Base-by-base conservation (phyloP, 2,797 vertebrate genomes). In the Sebastes iracundus region DNA sequence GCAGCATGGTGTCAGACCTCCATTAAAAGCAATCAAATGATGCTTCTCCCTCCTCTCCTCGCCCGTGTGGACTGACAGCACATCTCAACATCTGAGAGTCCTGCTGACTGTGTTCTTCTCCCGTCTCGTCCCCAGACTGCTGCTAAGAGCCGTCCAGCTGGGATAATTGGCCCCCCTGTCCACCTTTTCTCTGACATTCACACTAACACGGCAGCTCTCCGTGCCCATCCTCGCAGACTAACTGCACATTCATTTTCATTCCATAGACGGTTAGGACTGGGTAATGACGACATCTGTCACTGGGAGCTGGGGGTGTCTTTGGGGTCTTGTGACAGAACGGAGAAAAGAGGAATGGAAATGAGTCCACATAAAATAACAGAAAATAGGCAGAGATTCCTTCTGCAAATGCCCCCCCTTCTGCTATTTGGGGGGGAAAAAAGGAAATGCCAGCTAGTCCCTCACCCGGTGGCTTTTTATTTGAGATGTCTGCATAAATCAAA, bases 91-190 rank as follows among this genome's bases (percentile, higher is more conserved):
- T 93, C 83, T 85, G 33, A 91, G 77, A 68, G 60, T 80, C 82
- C 82, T 81, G 85, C 88, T 84, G 83, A 88, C 85, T 88, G 77
- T 67, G 73, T 85, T 84, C 91, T 79, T 94, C 84, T 79, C 70
- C 79, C 81, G 73, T 82, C 46, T 72, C 55, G 75, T 91, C 91
- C 87, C 83, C 83, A 87, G 78, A 76, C 82, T 86, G 61, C 83
- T 1, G 91, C 88, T 87, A 79, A 90, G 86, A 80, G 90, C 86
- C 77, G 68, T 89, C 93, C 90, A 85, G 83, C 87, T 75, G 91
- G 79, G 92, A 94, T 95, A 96, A 96, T 95, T 94, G 92, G 80
- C 56, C 87, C 81, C 88, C 91, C 89, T 72, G 85, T 90, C 81
- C 88, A 87, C 79, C 82, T 87, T 82, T 53, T 53, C 77, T 32